A percentile compares a stretch with the other conserved stretches of the same genome.
phyloP scores from a whole-genome alignment of 2,113 vertebrate species.

The Tenebrosternarchus preto region DNA sequence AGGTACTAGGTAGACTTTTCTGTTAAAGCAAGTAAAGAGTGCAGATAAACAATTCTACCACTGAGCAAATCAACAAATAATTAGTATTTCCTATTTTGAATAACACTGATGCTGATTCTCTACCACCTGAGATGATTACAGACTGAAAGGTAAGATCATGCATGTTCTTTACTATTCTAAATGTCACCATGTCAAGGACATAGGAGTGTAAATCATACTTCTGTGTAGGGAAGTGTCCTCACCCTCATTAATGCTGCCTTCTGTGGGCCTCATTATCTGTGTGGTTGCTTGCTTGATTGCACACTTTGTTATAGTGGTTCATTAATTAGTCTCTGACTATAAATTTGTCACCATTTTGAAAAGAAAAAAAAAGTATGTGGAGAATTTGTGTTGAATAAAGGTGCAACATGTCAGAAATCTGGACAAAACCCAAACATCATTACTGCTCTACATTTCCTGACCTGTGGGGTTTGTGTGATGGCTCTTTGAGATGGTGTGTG shows the following conservation, averaged over 20 bases:
- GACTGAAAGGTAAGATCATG: background rate
- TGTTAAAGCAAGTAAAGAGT: too few species aligned
- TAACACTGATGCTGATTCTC: background rate
- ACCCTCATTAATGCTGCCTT: background rate
- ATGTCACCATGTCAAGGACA: background rate
- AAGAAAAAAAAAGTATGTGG: background rate
- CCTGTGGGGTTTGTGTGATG: constrained; percentile 8
- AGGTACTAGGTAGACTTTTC: too few species aligned
- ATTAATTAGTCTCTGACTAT: constrained; percentile 4
- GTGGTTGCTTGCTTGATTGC: background rate
- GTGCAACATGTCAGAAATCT: background rate
- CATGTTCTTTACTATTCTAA: background rate
- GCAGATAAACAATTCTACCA: background rate
- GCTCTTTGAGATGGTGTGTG: background rate
- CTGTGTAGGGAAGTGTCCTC: background rate
- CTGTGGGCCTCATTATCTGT: constrained; percentile 4
- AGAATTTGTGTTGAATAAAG: background rate
- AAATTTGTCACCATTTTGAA: constrained; percentile 7
- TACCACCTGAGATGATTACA: background rate
- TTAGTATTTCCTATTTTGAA: background rate
- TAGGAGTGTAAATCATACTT: background rate
- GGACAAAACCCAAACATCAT: background rate
- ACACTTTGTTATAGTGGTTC: background rate
- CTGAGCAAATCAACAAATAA: background rate
- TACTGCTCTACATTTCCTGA: background rate